A percentile compares a stretch with the other conserved stretches of the same genome.
phyloP scores from a whole-genome alignment of 2,797 vertebrate species.

The Schizopygopsis malacanthus region DNA sequence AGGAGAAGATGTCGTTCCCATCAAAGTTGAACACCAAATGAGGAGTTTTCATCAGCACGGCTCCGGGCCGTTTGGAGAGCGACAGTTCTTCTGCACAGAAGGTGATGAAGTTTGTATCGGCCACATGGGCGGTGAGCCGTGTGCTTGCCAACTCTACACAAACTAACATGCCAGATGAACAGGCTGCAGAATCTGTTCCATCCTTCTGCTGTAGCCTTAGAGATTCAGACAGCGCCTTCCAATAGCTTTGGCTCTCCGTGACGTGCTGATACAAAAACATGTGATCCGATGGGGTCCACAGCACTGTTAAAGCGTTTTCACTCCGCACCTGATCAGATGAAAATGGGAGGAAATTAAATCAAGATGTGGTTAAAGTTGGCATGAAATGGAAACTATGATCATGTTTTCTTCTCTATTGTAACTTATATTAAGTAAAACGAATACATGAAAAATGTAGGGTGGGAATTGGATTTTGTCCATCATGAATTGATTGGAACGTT shows the following conservation, averaged over 20 bases:
- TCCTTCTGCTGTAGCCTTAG: slow-evolving; percentile 48
- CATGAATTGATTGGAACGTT: neutral
- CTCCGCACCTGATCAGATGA: slow-evolving; percentile 73
- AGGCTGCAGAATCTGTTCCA: neutral
- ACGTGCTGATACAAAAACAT: slow-evolving; percentile 94
- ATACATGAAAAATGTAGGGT: neutral
- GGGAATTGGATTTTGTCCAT: neutral
- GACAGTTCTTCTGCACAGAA: slow-evolving; percentile 81
- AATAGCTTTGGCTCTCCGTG: slow-evolving; percentile 82
- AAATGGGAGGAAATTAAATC: neutral
- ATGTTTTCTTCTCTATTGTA: neutral
- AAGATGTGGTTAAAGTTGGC: neutral
- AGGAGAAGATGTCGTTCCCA: slow-evolving; percentile 89
- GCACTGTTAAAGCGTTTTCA: slow-evolving; percentile 80
- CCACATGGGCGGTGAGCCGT: slow-evolving; percentile 84
- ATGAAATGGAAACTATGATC: neutral
- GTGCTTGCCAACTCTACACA: slow-evolving; percentile 82
- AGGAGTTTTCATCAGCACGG: slow-evolving; percentile 80
- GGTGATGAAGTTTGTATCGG: slow-evolving; percentile 85
- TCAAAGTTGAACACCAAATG: slow-evolving; percentile 89
- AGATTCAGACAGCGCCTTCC: slow-evolving; percentile 70
- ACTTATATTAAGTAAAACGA: neutral
- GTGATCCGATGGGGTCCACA: slow-evolving; percentile 92
- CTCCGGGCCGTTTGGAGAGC: slow-evolving; percentile 75
- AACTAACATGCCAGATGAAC: slow-evolving; percentile 70